Percentiles rank a stretch among this genome's conserved stretches.
Evolutionary conservation across 2,888 invertebrate genomes (phyloP).

Genomic region (Erebia aethiops): DNA sequence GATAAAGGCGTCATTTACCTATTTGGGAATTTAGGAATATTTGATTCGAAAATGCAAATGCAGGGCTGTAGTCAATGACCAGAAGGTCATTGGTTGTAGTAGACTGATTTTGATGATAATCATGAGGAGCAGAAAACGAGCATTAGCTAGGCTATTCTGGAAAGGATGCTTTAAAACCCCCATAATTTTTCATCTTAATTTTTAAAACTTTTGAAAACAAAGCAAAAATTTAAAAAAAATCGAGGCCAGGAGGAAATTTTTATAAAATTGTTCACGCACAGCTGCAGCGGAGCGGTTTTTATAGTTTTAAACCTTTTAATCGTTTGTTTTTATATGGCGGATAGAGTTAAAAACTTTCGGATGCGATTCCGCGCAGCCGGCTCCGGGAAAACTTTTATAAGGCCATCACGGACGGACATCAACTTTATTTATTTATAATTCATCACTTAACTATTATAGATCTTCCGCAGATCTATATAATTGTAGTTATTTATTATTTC

Average conservation of each 20-base stretch:
- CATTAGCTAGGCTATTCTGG: no score
- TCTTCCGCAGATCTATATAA: no score
- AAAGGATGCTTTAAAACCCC: no score
- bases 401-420: not conserved
- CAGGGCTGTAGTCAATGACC: no score
- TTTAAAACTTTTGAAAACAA: not conserved
- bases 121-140: no score
- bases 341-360: not conserved
- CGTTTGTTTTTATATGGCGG: slow-evolving; percentile 23
- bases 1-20: no score
- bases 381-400: not conserved
- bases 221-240: not conserved
- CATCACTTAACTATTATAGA: no score
- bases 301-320: slow-evolving; percentile 29
- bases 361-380: slow-evolving; percentile 1
- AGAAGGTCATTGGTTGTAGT: no score
- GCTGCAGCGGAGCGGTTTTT: slow-evolving; percentile 21
- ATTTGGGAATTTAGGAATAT: no score
- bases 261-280: slow-evolving; percentile 22
- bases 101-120: no score
- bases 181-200: not conserved
- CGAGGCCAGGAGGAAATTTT: slow-evolving; percentile 1
- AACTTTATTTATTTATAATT: not conserved
- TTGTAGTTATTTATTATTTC: no score
- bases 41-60: no score